Percentiles rank a stretch among this genome's conserved stretches.
phyloP scores from a whole-genome alignment of 2,888 invertebrate species.

The Dicranocentrus wangi region DNA sequence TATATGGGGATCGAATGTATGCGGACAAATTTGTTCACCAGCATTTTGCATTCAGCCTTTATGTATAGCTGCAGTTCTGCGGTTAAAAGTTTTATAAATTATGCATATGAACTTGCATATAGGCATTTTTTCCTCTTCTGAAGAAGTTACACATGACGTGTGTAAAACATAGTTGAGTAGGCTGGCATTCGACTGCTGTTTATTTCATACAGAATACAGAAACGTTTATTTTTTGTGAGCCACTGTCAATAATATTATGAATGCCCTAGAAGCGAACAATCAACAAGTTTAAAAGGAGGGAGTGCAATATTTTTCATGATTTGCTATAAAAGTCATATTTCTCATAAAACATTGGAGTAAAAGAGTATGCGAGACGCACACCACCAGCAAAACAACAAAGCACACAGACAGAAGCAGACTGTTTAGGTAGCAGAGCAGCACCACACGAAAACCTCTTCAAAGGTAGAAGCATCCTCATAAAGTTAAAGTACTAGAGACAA shows the following conservation, averaged over 20 bases:
- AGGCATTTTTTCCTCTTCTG: not conserved
- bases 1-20: too few relatives aligned
- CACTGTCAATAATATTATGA: constrained; percentile 32
- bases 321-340: constrained; percentile 61
- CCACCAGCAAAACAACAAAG: constrained; percentile 39
- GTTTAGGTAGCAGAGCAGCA: constrained; percentile 26
- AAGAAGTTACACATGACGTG: not conserved
- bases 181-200: constrained; percentile 7
- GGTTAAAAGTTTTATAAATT: constrained; percentile 6
- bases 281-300: constrained; percentile 54
- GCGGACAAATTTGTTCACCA: too few relatives aligned
- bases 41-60: too few relatives aligned
- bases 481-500: not conserved
- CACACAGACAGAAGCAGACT: not conserved
- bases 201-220: not conserved
- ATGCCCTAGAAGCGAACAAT: constrained; percentile 59
- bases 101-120: not conserved
- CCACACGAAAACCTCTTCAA: constrained; percentile 9
- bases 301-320: constrained; percentile 55
- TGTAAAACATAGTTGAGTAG: not conserved
- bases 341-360: constrained; percentile 38
- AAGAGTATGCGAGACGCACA: not conserved
- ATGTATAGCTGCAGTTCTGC: too few relatives aligned
- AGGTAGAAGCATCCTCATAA: not conserved
- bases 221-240: constrained; percentile 16